A percentile compares a stretch with the other conserved stretches of the same genome.
Evolutionary conservation across 2,888 invertebrate species (phyloP).

Genomic region (Hypomecis atomaria): DNA sequence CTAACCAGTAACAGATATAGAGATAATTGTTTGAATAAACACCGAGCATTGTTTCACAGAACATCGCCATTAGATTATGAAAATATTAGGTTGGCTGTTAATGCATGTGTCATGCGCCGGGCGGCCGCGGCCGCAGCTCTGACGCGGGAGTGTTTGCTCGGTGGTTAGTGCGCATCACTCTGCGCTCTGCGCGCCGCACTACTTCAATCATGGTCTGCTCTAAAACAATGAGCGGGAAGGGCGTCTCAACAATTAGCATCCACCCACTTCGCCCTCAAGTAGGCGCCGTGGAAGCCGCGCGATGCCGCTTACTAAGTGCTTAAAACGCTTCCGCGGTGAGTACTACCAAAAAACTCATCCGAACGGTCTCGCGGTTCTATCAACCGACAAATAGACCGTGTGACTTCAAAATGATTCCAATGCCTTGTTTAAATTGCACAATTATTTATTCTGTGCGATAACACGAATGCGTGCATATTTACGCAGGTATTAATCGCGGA

Average conservation of each 20-base stretch:
- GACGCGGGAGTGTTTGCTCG: slow-evolving; percentile 72
- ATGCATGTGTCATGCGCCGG: slow-evolving; percentile 83
- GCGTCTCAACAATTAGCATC: slow-evolving; percentile 81
- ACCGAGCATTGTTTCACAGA: slow-evolving; percentile 81
- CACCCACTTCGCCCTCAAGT: slow-evolving; percentile 76
- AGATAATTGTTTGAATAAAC: slow-evolving; percentile 80
- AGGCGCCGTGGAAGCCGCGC: slow-evolving; percentile 62
- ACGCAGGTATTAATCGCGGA: slow-evolving; percentile 67
- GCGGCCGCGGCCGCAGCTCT: slow-evolving; percentile 55
- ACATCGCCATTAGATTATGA: slow-evolving; percentile 85
- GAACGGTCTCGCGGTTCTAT: slow-evolving; percentile 47
- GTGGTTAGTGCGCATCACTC: slow-evolving; percentile 78
- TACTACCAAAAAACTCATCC: slow-evolving; percentile 48
- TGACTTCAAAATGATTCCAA: slow-evolving; percentile 63
- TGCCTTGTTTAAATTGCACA: slow-evolving; percentile 66
- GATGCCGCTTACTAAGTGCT: slow-evolving; percentile 68
- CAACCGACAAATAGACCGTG: slow-evolving; percentile 56
- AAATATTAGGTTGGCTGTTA: slow-evolving; percentile 83
- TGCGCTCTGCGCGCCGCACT: slow-evolving; percentile 67
- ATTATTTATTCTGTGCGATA: slow-evolving; percentile 67
- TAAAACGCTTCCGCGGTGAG: slow-evolving; percentile 57
- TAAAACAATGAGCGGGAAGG: slow-evolving; percentile 84
- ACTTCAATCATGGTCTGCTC: slow-evolving; percentile 83
- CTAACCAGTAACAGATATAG: slow-evolving; percentile 80
- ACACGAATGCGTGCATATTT: slow-evolving; percentile 65